Evolutionary conservation across 2,888 invertebrate species (phyloP).

Genomic region (Lycaena phlaeas): DNA sequence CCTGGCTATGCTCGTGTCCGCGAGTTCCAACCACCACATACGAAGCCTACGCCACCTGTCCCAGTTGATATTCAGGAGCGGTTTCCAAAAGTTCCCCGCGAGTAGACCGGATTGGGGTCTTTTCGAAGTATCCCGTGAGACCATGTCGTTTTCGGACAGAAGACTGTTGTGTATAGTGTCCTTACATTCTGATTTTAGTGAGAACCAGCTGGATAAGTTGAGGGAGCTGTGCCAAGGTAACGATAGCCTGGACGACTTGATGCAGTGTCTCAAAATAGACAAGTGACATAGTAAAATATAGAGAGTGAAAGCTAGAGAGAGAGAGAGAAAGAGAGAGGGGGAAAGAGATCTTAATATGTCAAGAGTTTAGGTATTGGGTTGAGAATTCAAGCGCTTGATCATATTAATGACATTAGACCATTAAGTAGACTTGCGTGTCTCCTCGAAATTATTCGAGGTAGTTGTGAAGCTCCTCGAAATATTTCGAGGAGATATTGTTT

Average conservation of each 20-base stretch:
- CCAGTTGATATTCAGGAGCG: slow-evolving; percentile 37
- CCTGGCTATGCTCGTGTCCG: slow-evolving; percentile 47
- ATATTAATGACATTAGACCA: no score
- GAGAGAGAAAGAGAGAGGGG: no score
- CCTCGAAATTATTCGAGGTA: no score
- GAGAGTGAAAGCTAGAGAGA: no score
- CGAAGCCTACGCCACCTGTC: slow-evolving; percentile 37
- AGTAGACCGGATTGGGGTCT: slow-evolving; percentile 30
- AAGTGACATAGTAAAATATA: no score
- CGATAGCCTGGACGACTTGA: slow-evolving; percentile 43
- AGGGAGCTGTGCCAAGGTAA: slow-evolving; percentile 46
- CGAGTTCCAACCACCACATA: slow-evolving; percentile 45
- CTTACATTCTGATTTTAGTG: slow-evolving; percentile 45
- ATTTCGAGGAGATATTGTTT: no score
- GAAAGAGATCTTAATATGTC: no score
- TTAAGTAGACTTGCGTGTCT: no score
- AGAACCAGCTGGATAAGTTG: slow-evolving; percentile 46
- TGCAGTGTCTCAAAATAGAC: slow-evolving; percentile 30
- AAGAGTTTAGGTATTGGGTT: no score
- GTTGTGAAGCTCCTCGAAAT: no score
- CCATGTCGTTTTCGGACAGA: slow-evolving; percentile 48
- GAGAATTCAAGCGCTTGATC: no score
- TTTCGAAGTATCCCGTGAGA: slow-evolving; percentile 26
- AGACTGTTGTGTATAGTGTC: slow-evolving; percentile 53
- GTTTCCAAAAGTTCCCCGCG: slow-evolving; percentile 31